A percentile compares a stretch with the other conserved stretches of the same genome.
phyloP scores from a whole-genome alignment of 2,113 vertebrate species.

The Salvelinus alpinus region DNA sequence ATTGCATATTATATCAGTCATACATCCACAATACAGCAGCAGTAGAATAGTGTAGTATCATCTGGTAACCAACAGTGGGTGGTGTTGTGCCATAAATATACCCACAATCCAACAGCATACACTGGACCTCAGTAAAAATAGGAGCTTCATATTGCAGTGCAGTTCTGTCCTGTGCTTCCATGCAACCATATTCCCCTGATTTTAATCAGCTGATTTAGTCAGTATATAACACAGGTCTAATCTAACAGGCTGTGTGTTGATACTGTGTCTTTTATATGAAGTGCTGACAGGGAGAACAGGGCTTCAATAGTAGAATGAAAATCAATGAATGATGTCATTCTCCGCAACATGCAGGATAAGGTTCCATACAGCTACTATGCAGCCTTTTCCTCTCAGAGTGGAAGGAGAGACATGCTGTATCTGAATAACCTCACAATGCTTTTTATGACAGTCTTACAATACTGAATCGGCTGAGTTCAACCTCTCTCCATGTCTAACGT shows the following conservation, averaged over 20 bases:
- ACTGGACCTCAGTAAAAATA: constrained; percentile 4
- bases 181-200: neutral
- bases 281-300: neutral
- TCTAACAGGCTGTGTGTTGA: neutral
- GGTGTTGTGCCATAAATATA: constrained; percentile 50
- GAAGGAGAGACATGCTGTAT: too few relatives aligned
- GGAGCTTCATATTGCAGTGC: constrained; percentile 5
- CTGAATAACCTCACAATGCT: too few relatives aligned
- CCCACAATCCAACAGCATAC: neutral
- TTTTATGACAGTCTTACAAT: neutral
- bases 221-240: neutral
- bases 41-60: constrained; percentile 48
- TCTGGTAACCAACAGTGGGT: constrained; percentile 61
- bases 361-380: too few relatives aligned
- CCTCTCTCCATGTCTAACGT: too few relatives aligned
- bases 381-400: too few relatives aligned
- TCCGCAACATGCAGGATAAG: neutral
- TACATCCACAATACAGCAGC: constrained; percentile 14
- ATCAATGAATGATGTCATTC: neutral
- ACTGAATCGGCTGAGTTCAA: neutral
- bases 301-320: neutral
- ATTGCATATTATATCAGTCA: constrained; percentile 41
- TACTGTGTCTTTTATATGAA: neutral
- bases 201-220: neutral
- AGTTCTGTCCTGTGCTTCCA: constrained; percentile 10